Evolutionary conservation across 2,888 invertebrate genomes (phyloP), one percentile per base, ranked within the genome.

Genomic region (Drosophila meridionalis): DNA sequence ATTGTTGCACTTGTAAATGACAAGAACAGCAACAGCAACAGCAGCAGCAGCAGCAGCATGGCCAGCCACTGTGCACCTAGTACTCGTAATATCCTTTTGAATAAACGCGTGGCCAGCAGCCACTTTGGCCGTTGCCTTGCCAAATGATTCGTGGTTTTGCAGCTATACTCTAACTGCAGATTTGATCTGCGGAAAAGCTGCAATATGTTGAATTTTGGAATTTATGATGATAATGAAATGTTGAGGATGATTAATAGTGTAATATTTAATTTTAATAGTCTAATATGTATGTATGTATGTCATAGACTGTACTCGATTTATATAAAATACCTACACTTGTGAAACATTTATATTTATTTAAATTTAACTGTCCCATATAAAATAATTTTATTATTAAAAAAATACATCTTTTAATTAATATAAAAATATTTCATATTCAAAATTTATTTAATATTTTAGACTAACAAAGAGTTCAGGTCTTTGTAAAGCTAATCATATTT

Each of bases 1-100:
- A 59, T 72, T 70, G 78, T 60, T 84, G 82, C 82, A 78, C 82
- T 82, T 82, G 84, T 82, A 84, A 84, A 69, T 82, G 82, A 84
- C 84, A 83, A 69, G 50, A 69, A 69, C 80, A 80, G 71, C 70
- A 53, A 52, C 43, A 78, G 43, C 60, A 61, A 7, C 59, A 61
- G 52, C 47, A 65, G 40, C 47, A 62, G 42, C 55, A 61, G 20
- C 64, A 66, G 43, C 59, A 57, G 48, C 40, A 48, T 76, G 78
- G 84, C 78, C 76, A 73, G 66, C 63, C 55, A 20, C 47, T 58
- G 53, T 67, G 59, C 56, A 61, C 64, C 56, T 50, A 57, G 57
- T 48, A n/a, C 71, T 65, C 64, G 70, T 67, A 76, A 83, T 83
- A 83, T 83, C 80, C 86, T 80, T 85, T 85, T 85, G 85, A 80